Base-by-base conservation (phyloP, 2,113 vertebrate genomes). In the Pseudolaguvia tuberculata region DNA sequence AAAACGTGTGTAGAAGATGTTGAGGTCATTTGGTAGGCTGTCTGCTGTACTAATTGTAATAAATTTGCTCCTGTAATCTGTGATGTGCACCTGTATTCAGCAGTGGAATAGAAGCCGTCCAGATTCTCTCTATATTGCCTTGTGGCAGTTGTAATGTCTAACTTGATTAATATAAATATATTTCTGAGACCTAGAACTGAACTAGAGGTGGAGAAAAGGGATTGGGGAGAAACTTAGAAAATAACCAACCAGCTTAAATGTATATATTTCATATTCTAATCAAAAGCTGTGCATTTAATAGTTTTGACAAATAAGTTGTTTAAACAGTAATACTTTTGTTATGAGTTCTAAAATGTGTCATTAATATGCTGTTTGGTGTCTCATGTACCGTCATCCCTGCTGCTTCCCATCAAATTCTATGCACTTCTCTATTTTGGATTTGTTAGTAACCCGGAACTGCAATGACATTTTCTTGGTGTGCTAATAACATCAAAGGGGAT, bases 301-400 rank as follows among this genome's bases (percentile, higher is more conserved):
- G n/a, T 48, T 47, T 48, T 48, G 35, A 65, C 20, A 63, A 11
- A 15, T 9, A 65, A 15, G 61, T 23, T 10, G 2, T n/a, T 63
- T 63, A 18, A 21, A 45, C 14, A 25, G 15, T 8, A 66, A 27
- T 23, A 27, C 21, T 50, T 48, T 3, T 48, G 14, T 48, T 48
- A 27, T 66, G 21, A 48, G 8, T 10, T 18, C 9, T 17, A 65
- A 63, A 45, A 48, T 6, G 13, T 65, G 63, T 50, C 4, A 2
- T 67, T 27, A 50, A 67, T 9, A 11, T 67, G 45, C 45, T 50
- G 45, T 50, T 67, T 67, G 20, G 50, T 67, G 15, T 67, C 23
- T 29, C 27, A 18, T 48, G 62, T 65, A 48, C 25, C 42, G 47
- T 47, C 62, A 17, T 65, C 62, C 42, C 62, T 47, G 25, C 23